phyloP scores from a whole-genome alignment of 2,113 vertebrate species.

The Fulica atra region DNA sequence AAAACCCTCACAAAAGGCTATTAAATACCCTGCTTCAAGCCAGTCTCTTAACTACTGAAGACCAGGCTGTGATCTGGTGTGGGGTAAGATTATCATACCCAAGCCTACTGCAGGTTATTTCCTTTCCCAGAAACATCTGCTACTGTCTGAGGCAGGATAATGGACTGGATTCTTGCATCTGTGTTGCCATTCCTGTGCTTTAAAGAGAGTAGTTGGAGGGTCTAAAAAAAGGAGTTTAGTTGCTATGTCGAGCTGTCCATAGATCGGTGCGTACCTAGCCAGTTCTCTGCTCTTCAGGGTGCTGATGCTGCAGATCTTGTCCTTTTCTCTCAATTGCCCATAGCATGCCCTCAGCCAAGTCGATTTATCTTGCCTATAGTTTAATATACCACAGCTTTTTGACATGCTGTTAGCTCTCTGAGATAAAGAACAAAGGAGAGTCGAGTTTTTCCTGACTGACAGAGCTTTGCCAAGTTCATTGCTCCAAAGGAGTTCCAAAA shows the following conservation, averaged over 20 bases:
- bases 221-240: neutral
- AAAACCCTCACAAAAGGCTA: neutral
- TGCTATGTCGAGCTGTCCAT: neutral
- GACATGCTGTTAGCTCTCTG: neutral
- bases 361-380: neutral
- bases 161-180: neutral
- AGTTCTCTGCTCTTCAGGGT: neutral
- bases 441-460: neutral
- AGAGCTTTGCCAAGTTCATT: neutral
- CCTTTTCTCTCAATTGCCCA: neutral
- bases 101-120: neutral
- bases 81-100: neutral
- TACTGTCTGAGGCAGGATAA: neutral
- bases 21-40: neutral
- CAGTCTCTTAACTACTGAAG: neutral
- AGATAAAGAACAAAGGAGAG: neutral
- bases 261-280: neutral
- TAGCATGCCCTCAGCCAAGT: neutral
- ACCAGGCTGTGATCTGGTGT: neutral
- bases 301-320: neutral
- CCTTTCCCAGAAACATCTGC: conserved; percentile 34
- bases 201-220: neutral
- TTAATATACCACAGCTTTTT: neutral
- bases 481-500: neutral
- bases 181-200: neutral